Evolutionary conservation across 2,888 invertebrate species (phyloP), one percentile per base, ranked within the genome.

Genomic region (Crepidodera aurea): DNA sequence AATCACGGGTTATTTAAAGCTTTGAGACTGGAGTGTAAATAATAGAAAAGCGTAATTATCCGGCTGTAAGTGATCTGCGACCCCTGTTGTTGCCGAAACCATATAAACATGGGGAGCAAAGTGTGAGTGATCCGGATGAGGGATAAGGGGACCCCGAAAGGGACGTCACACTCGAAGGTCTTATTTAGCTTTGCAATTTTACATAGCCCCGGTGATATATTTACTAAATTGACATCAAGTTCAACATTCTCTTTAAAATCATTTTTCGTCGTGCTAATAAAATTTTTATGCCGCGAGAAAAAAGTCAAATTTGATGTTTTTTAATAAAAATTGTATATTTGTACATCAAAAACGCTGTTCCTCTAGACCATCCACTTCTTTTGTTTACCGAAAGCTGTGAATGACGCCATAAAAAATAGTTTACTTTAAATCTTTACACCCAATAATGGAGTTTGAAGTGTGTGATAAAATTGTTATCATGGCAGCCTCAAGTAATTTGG

Each of bases 41-140:
- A 76, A 77, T 77, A 75, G 77, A 77, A 77, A 74, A 73, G 73
- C 72, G 77, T 75, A 77, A 78, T 79, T 78, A 78, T 76, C 74
- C 67, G 71, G 70, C 74, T 74, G 76, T 71, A 77, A 75, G 75
- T 75, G 77, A 76, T 74, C 76, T 71, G 71, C 72, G 68, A 73
- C 66, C 68, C 64, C 58, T 73, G 69, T 69, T 71, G 70, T 75
- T 70, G 69, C 70, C 68, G 70, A 65, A 74, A 73, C 74, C 73
- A 72, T 72, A 72, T 70, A 73, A 69, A 73, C 71, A 71, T 68
- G 66, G 69, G 68, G 67, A 67, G 69, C 65, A 62, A 68, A 68
- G 71, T 66, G 70, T 55, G 60, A 61, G 60, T 60, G 60, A 53
- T 62, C 42, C 53, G 42, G 55, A 51, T 56, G 50, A 61, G 22